Evolutionary conservation across 2,797 vertebrate species (phyloP).

Genomic region (Spea hammondii): DNA sequence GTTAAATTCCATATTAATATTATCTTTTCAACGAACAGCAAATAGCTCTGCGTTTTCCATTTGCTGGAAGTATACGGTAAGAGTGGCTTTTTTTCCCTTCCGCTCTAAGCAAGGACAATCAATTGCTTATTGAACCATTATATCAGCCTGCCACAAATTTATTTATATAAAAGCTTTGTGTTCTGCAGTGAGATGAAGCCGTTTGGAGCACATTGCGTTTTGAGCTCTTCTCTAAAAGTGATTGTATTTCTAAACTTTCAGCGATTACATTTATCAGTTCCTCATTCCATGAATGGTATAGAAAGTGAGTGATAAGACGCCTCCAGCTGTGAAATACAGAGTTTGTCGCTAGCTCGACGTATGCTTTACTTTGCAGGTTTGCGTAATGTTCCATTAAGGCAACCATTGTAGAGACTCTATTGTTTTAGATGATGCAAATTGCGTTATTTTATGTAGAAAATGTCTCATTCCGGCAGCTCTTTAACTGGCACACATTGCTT

Average conservation of each 20-base stretch:
- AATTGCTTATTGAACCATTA: slow-evolving; percentile 5
- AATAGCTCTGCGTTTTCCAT: background rate
- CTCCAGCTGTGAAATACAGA: background rate
- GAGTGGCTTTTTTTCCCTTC: background rate
- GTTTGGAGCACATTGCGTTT: background rate
- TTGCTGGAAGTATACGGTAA: background rate
- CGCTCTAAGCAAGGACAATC: slow-evolving; percentile 6
- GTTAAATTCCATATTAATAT: too few relatives aligned
- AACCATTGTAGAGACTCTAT: too few relatives aligned
- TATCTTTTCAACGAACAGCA: too few relatives aligned
- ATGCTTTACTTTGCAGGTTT: too few relatives aligned
- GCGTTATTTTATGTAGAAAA: too few relatives aligned
- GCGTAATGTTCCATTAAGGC: too few relatives aligned
- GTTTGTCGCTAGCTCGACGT: too few relatives aligned
- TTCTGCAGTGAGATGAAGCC: background rate
- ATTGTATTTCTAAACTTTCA: background rate
- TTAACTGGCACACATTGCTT: too few relatives aligned
- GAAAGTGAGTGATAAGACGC: background rate
- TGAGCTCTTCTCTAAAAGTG: background rate
- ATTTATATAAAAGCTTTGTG: background rate
- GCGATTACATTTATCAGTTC: too few relatives aligned
- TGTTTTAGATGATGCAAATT: too few relatives aligned
- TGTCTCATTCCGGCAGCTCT: too few relatives aligned
- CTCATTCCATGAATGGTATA: too few relatives aligned
- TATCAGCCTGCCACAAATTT: background rate